phyloP scores from a whole-genome alignment of 2,113 vertebrate genomes.

The Plestiodon gilberti region DNA sequence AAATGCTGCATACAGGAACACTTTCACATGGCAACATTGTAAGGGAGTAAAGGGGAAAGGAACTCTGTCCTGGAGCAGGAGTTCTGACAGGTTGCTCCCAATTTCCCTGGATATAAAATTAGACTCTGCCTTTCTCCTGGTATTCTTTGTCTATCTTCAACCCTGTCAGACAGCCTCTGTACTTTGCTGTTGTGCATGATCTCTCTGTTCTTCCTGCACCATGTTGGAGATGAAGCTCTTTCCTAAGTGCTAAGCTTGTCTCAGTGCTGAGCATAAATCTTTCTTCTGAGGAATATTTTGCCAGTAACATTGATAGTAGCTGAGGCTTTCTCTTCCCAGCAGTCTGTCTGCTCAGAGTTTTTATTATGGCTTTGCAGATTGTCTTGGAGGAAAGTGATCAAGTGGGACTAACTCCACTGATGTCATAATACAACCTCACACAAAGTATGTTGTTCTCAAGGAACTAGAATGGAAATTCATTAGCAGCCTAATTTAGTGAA shows the following conservation, averaged over 20 bases:
- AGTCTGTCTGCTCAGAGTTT: conserved; percentile 15
- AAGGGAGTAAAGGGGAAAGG: conserved; percentile 9
- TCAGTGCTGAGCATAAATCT: not conserved
- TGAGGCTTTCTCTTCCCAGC: conserved; percentile 47
- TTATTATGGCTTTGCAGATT: not conserved
- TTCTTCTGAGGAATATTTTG: conserved; percentile 33
- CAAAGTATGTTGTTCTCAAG: not conserved
- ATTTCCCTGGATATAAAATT: conserved; percentile 31
- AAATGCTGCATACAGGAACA: conserved; percentile 15
- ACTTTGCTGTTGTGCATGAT: conserved; percentile 34
- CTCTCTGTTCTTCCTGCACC: conserved; percentile 43
- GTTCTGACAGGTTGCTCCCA: conserved; percentile 21
- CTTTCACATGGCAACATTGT: conserved; percentile 26
- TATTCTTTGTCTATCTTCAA: conserved; percentile 57
- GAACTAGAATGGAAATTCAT: not conserved
- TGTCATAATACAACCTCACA: not conserved
- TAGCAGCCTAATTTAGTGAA: not conserved
- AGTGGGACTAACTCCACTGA: not conserved
- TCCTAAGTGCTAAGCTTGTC: conserved; percentile 49
- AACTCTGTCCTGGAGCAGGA: conserved; percentile 25
- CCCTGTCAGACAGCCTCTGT: conserved; percentile 55
- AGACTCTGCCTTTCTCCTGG: conserved; percentile 49
- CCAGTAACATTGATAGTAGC: conserved; percentile 27
- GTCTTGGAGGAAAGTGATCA: not conserved
- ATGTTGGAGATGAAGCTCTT: conserved; percentile 32